A percentile compares a stretch with the other conserved stretches of the same genome.
These are phyloP conservation scores for Ectobius pallidus DNA, from an alignment of 2,888 invertebrate species.

Conservation along the genomic window DNA sequence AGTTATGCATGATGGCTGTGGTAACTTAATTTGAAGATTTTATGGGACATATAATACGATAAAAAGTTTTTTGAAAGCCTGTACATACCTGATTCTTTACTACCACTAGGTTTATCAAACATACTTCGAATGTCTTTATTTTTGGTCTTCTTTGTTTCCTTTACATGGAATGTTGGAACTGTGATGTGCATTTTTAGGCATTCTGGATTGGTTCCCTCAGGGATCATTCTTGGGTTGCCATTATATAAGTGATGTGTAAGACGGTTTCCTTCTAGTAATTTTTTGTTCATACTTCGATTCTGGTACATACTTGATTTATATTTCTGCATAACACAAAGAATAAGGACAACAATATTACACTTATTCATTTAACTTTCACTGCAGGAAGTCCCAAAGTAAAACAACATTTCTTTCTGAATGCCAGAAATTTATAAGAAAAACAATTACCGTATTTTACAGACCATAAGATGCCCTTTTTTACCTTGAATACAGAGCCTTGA, in stretches of 20 bases:
- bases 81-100: neutral
- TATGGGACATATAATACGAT: too few species aligned
- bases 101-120: neutral
- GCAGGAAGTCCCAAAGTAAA: neutral
- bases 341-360: neutral
- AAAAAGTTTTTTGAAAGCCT: too few species aligned
- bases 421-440: neutral
- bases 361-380: neutral
- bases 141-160: neutral
- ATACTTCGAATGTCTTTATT: conserved; percentile 4
- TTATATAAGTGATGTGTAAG: neutral
- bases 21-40: too few species aligned
- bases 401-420: neutral
- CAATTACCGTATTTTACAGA: too few species aligned
- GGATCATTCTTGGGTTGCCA: conserved; percentile 9
- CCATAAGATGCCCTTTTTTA: too few species aligned
- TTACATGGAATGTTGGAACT: neutral
- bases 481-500: too few species aligned
- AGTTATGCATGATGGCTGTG: too few species aligned
- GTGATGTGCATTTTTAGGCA: conserved; percentile 22
- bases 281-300: conserved; percentile 1
- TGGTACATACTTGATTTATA: conserved; percentile 24
- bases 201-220: neutral
- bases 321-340: conserved; percentile 11
- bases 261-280: neutral